Conservation (phyloP, 2,113 vertebrate genomes). For the Sciurus niger region DNA sequence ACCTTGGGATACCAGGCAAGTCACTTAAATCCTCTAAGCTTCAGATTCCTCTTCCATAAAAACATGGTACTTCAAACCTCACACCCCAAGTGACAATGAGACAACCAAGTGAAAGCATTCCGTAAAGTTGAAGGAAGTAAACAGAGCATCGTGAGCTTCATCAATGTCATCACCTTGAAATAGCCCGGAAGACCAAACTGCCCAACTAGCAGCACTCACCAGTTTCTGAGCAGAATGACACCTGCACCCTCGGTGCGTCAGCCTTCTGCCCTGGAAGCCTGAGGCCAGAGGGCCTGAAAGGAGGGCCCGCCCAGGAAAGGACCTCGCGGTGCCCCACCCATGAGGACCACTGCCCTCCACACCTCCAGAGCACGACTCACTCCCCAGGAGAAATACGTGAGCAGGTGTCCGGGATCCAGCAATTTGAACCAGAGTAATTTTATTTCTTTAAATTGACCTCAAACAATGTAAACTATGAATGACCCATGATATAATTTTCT, state of each 20-base stretch:
- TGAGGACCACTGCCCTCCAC: not conserved
- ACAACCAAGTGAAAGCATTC: not conserved
- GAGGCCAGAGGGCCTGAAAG: not conserved
- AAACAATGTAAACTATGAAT: not conserved
- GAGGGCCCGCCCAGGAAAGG: not conserved
- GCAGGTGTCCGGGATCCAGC: not conserved
- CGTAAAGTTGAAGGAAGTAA: not conserved
- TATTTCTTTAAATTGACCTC: not conserved
- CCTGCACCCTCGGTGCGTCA: not conserved
- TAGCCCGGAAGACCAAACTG: not conserved
- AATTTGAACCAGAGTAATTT: not conserved
- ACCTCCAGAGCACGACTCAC: not conserved
- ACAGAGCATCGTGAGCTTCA: not conserved
- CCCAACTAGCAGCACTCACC: not conserved
- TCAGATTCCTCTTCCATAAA: not conserved
- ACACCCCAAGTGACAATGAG: not conserved
- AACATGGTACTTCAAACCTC: not conserved
- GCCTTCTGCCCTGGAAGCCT: not conserved
- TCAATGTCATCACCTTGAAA: not conserved
- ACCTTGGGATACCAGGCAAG: not conserved
- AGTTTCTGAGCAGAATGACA: not conserved
- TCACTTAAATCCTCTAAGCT: no score
- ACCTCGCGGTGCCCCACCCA: no score
- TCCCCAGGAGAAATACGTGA: not conserved
- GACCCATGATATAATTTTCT: not conserved